Conservation (phyloP, 2,797 vertebrate genomes). For the Smutsia temminckii region DNA sequence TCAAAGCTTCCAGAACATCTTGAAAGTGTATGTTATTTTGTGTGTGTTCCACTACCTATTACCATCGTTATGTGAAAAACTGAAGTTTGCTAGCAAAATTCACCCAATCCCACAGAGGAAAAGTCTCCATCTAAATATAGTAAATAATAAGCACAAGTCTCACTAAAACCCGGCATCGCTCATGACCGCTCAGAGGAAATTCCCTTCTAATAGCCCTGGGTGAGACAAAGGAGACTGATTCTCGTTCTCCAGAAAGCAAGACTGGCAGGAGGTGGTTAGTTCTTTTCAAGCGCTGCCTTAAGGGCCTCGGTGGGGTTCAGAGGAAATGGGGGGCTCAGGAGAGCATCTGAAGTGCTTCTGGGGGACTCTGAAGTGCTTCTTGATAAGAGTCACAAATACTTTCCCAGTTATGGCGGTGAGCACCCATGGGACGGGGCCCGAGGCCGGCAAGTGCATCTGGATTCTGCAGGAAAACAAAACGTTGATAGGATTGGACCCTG, state of each 20-base stretch:
- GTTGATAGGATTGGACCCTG: fast-evolving
- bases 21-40: neutral
- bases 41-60: no score
- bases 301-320: fast-evolving
- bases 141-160: neutral
- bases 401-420: neutral
- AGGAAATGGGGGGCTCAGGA: fast-evolving
- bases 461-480: neutral
- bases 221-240: neutral
- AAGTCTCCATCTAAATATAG: neutral
- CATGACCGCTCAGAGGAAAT: neutral
- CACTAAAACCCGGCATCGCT: neutral
- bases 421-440: fast-evolving
- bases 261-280: neutral
- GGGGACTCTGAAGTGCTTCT: neutral
- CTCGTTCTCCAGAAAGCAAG: neutral
- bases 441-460: fast-evolving
- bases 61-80: neutral
- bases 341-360: neutral
- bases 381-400: fast-evolving
- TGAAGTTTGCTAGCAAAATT: neutral
- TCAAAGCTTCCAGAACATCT: neutral
- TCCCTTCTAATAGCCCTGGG: neutral
- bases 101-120: neutral
- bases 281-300: fast-evolving